phyloP scores from a whole-genome alignment of 2,888 invertebrate genomes.

The Dryobotodes eremita region DNA sequence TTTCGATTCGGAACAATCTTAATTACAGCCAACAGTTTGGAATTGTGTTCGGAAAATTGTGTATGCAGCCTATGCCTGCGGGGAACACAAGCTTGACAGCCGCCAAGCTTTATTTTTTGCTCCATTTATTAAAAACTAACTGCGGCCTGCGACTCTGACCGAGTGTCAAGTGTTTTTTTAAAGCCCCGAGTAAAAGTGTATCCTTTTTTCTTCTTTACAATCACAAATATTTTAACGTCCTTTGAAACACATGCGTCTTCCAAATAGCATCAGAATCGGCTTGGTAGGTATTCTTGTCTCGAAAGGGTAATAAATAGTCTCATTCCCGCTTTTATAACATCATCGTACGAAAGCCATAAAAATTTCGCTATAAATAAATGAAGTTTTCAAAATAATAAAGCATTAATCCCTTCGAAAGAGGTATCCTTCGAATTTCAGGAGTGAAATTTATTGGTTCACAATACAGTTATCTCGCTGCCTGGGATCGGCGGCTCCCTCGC shows the following conservation, averaged over 20 bases:
- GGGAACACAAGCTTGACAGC: constrained; percentile 13
- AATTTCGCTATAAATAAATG: constrained; percentile 20
- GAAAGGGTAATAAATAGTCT: constrained; percentile 1
- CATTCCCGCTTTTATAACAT: constrained; percentile 29
- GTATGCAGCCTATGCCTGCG: constrained; percentile 1
- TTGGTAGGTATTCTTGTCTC: constrained; percentile 7
- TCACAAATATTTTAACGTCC: background rate
- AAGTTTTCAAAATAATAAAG: constrained; percentile 38
- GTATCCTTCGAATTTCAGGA: constrained; percentile 30
- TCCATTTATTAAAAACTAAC: constrained; percentile 29
- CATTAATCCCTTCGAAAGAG: constrained; percentile 36
- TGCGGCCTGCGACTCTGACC: background rate
- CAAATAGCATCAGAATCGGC: background rate
- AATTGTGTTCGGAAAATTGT: constrained; percentile 15
- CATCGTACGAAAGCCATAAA: constrained; percentile 18
- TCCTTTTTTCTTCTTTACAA: background rate
- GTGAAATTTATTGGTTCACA: constrained; percentile 54
- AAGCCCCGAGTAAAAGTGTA: background rate
- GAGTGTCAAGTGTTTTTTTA: background rate
- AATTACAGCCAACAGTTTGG: constrained; percentile 39
- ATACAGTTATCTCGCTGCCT: constrained; percentile 54
- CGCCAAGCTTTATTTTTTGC: constrained; percentile 11
- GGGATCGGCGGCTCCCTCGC: constrained; percentile 34
- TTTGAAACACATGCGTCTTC: background rate
- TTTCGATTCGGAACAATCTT: constrained; percentile 36